Evolutionary conservation across 2,888 invertebrate species (phyloP).

Genomic region (Prenolepis imparis): DNA sequence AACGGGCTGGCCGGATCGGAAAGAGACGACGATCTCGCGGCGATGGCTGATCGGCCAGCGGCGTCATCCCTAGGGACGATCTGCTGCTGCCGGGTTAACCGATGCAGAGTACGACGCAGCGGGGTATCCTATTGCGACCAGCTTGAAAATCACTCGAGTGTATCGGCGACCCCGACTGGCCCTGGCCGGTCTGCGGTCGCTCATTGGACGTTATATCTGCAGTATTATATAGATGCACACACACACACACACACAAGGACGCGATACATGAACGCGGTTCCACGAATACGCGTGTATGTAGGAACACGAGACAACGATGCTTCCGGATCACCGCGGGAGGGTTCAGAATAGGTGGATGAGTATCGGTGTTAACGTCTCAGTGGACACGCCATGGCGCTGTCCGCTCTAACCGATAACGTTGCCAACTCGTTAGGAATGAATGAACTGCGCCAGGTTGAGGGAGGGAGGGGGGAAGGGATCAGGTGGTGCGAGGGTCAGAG

Average conservation of each 20-base stretch:
- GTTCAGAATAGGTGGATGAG: slow-evolving; percentile 58
- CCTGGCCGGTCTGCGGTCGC: slow-evolving; percentile 60
- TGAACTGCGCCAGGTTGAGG: slow-evolving; percentile 59
- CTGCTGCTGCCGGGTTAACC: slow-evolving; percentile 72
- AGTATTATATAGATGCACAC: slow-evolving; percentile 61
- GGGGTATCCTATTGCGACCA: slow-evolving; percentile 75
- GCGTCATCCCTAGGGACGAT: slow-evolving; percentile 65
- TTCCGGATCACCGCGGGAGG: slow-evolving; percentile 49
- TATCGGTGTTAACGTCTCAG: slow-evolving; percentile 82
- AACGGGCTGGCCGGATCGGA: slow-evolving; percentile 6
- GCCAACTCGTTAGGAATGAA: slow-evolving; percentile 82
- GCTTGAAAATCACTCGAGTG: slow-evolving; percentile 77
- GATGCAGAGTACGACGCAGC: slow-evolving; percentile 69
- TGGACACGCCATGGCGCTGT: slow-evolving; percentile 75
- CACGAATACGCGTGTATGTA: slow-evolving; percentile 28
- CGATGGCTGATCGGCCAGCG: slow-evolving; percentile 48
- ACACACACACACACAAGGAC: background rate
- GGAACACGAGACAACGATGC: slow-evolving; percentile 49
- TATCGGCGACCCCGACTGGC: slow-evolving; percentile 58
- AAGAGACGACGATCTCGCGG: slow-evolving; percentile 19
- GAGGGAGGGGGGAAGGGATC: slow-evolving; percentile 51
- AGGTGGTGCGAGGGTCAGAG: slow-evolving; percentile 63
- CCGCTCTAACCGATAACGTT: slow-evolving; percentile 78
- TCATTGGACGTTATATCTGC: slow-evolving; percentile 71
- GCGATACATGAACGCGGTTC: slow-evolving; percentile 1